These are phyloP conservation scores for Potorous gilbertii DNA, from an alignment of 2,797 vertebrate species.

Conservation along the genomic window DNA sequence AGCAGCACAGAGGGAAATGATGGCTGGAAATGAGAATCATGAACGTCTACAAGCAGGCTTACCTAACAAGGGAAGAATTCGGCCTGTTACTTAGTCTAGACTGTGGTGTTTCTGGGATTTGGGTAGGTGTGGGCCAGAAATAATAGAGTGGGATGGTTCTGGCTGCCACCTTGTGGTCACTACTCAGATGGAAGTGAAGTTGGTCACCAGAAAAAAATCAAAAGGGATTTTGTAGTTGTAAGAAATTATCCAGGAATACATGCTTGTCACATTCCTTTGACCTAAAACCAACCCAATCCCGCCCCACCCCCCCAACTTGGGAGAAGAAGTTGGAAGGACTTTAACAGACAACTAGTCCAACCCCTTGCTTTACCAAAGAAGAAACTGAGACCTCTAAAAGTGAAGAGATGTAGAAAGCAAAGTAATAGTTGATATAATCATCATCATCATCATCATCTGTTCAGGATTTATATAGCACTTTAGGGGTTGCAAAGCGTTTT, in stretches of 20 bases:
- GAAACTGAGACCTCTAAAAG: not conserved
- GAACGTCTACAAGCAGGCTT: conserved; percentile 67
- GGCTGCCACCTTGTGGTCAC: conserved; percentile 74
- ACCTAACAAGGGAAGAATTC: conserved; percentile 81
- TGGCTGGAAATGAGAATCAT: conserved; percentile 60
- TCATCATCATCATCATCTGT: not conserved
- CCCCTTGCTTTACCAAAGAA: not conserved
- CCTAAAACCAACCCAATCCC: not conserved
- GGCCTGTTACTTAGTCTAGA: conserved; percentile 80
- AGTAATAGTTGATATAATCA: not conserved
- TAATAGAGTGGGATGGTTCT: not conserved
- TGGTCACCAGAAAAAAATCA: not conserved
- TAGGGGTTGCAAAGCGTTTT: not conserved
- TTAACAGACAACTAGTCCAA: not conserved
- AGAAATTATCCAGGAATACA: not conserved
- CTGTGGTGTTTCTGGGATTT: conserved; percentile 71
- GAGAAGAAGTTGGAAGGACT: not conserved
- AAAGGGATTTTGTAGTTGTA: not conserved
- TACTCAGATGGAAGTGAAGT: not conserved
- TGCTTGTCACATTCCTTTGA: not conserved
- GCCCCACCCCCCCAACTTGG: not conserved
- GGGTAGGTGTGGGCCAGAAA: conserved; percentile 56
- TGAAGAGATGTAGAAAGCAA: not conserved
- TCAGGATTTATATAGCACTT: not conserved
- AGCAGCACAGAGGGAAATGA: conserved; percentile 65